Conservation (phyloP, 35 echinoderm and acorn worm genomes). For the Hemicentrotus pulcherrimus region DNA sequence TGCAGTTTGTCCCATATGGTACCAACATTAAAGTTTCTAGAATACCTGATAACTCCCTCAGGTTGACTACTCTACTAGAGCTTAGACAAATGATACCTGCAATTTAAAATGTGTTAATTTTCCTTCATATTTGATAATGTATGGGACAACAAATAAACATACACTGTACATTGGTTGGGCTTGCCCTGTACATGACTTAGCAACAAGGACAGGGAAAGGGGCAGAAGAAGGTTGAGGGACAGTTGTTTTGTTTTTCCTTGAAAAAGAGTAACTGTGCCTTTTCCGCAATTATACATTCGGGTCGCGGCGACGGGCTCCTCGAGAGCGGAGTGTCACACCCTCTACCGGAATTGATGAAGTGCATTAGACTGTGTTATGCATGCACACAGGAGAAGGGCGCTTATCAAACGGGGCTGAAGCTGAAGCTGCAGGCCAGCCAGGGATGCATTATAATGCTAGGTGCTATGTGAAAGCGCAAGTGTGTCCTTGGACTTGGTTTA, state of each 20-base stretch:
- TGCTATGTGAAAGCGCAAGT: neutral
- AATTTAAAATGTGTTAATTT: too few species aligned
- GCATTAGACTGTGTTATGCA: conserved; percentile 17
- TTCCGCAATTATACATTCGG: neutral
- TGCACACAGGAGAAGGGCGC: neutral
- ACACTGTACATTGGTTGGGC: too few species aligned
- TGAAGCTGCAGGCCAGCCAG: neutral
- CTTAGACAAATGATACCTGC: too few species aligned
- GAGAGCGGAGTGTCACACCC: neutral
- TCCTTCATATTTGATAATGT: too few species aligned
- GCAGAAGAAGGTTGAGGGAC: neutral
- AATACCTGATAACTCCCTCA: too few species aligned
- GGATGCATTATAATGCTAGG: neutral
- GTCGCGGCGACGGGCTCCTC: neutral
- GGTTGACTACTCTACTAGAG: too few species aligned
- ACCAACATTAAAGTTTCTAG: too few species aligned
- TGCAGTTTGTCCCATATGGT: too few species aligned
- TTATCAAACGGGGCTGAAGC: neutral
- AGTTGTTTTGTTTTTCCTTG: neutral
- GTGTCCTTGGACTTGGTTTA: neutral
- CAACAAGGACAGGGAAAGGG: neutral
- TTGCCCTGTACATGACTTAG: too few species aligned
- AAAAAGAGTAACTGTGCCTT: neutral
- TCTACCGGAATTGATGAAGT: conserved; percentile 9
- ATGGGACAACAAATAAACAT: too few species aligned